These are phyloP conservation scores for Chironomus striatipennis DNA, from an alignment of 1,140 invertebrate genomes.

Conservation along the genomic window DNA sequence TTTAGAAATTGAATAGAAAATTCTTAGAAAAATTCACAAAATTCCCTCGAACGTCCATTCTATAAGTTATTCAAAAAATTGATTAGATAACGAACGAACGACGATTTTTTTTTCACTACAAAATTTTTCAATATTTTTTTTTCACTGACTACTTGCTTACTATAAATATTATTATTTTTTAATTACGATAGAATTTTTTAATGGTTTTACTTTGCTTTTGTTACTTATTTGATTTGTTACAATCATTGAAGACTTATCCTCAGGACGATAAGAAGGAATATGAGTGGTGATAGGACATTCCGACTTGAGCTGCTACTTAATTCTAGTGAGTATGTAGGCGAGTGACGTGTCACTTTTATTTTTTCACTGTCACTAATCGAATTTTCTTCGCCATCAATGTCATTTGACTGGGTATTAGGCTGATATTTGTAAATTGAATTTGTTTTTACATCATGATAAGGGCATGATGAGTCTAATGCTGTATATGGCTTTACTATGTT, in stretches of 20 bases:
- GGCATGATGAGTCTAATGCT: not conserved
- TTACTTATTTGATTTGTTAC: too few relatives aligned
- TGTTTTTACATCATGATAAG: not conserved
- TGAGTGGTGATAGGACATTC: not conserved
- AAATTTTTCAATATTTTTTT: not conserved
- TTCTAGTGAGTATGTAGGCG: not conserved
- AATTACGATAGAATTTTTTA: too few relatives aligned
- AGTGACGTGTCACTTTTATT: not conserved
- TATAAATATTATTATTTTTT: not conserved
- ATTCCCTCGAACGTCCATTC: too few relatives aligned
- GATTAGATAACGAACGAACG: not conserved
- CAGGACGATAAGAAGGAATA: not conserved
- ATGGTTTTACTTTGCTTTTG: too few relatives aligned
- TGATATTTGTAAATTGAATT: constrained; percentile 18
- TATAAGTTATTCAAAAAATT: too few relatives aligned
- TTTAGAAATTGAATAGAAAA: too few relatives aligned
- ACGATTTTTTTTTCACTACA: not conserved
- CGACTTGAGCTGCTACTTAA: not conserved
- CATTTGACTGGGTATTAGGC: not conserved
- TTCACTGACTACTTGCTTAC: not conserved
- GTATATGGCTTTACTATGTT: not conserved
- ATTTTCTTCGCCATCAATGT: not conserved
- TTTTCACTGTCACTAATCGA: not conserved
- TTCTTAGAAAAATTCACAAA: too few relatives aligned
- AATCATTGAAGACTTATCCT: too few relatives aligned